Base-by-base conservation (phyloP, 2,113 vertebrate genomes). In the Leptodactylus fuscus region DNA sequence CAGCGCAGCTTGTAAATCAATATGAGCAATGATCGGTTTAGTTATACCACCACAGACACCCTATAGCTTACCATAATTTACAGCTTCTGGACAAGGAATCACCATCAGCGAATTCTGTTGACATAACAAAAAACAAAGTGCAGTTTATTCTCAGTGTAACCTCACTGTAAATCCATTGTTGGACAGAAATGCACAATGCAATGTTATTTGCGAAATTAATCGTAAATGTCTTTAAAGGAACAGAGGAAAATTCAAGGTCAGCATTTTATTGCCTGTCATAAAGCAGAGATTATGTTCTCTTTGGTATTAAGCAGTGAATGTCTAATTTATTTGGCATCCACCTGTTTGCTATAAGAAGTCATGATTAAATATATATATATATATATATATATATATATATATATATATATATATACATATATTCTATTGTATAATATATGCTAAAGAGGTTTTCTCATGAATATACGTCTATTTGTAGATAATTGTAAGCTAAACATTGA, bases 1-100 rank as follows among this genome's bases (percentile, higher is more conserved):
- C 91, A 90, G 90, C 82, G 87, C 87, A 90, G 88, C 73, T 58
- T 90, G 91, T 94, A 95, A 95, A 95, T 94, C 93, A 95, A 90
- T 90, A 91, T 92, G 89, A 95, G 90, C 90, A 94, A 94, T 41
- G 91, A 92, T 89, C 89, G 87, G 89, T 89, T 88, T 90, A 89
- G 87, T 79, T 87, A 88, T 87, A 87, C 88, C 82, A 90, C 90
- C 87, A 60, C 89, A 87, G 91, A 89, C 89, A 90, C 88, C 90
- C 83, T 89, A 77, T 81, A 81, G 12, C 15, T 88, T 67, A 83
- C 91, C 89, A 89, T 93, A 94, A 94, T 94, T 94, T 93, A 93
- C 85, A 87, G 90, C 24, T 53, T 89, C 92, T 83, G 38, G 88
- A 89, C 89, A 85, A 75, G 81, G 67, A 88, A 83, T 87, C 90